phyloP scores from a whole-genome alignment of 2,888 invertebrate genomes.

The Tachina lurida region DNA sequence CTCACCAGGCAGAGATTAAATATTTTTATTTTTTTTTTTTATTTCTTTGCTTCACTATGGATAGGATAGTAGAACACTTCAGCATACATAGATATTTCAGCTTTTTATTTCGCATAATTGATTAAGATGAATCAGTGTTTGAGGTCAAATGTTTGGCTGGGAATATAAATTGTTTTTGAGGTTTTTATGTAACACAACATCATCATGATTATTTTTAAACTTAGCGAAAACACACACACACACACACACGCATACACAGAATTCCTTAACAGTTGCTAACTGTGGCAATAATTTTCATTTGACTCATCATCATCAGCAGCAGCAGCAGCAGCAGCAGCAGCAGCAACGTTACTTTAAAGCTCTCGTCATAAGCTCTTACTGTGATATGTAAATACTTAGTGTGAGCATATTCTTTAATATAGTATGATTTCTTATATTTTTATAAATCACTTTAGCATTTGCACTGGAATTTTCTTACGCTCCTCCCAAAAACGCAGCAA shows the following conservation, averaged over 20 bases:
- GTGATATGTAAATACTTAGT: slow-evolving; percentile 62
- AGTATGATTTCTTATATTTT: slow-evolving; percentile 51
- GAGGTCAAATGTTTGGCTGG: slow-evolving; percentile 82
- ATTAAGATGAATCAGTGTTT: slow-evolving; percentile 83
- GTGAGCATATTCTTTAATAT: slow-evolving; percentile 1
- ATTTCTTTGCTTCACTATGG: not conserved
- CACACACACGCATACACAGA: not conserved
- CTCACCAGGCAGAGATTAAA: slow-evolving; percentile 2
- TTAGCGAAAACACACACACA: not conserved
- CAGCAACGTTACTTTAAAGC: slow-evolving; percentile 1
- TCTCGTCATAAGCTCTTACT: slow-evolving; percentile 34
- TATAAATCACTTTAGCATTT: slow-evolving; percentile 79
- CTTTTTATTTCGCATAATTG: slow-evolving; percentile 79
- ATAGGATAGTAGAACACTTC: slow-evolving; percentile 12
- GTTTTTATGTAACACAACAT: slow-evolving; percentile 76
- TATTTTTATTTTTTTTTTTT: not conserved
- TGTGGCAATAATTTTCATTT: slow-evolving; percentile 53
- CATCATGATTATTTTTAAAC: slow-evolving; percentile 34
- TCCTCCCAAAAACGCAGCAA: slow-evolving; percentile 54
- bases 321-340: slow-evolving; percentile 55
- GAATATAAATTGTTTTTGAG: slow-evolving; percentile 82
- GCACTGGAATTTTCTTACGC: slow-evolving; percentile 71
- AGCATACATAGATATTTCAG: slow-evolving; percentile 10
- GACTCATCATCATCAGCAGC: slow-evolving; percentile 58
- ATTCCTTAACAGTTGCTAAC: slow-evolving; percentile 30